Evolutionary conservation across 64 coral and sea anemone genomes (phyloP).

Genomic region (Anthopleura sola): DNA sequence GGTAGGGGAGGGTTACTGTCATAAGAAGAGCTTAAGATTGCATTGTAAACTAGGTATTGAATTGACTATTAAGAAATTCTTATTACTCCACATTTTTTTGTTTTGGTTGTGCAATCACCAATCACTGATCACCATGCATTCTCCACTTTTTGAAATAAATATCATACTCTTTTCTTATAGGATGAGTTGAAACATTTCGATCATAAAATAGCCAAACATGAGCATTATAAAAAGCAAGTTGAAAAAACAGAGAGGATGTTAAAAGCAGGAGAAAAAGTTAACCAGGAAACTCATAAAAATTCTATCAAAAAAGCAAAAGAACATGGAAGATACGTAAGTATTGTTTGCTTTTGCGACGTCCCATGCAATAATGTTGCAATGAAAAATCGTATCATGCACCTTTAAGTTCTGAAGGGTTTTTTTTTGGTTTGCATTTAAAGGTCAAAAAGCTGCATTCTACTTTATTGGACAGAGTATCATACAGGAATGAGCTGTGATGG

Average conservation of each 20-base stretch:
- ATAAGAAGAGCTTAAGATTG: no score
- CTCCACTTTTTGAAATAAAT: no score
- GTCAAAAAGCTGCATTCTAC: conserved; percentile 86
- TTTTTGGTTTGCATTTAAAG: conserved; percentile 8
- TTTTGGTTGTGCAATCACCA: no score
- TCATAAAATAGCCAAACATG: conserved; percentile 79
- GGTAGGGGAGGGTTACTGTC: no score
- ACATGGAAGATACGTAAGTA: conserved; percentile 75
- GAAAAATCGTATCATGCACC: no score
- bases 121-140: no score
- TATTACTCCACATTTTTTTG: no score
- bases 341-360: neutral
- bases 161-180: neutral
- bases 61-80: no score
- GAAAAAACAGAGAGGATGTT: conserved; percentile 51
- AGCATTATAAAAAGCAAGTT: conserved; percentile 67
- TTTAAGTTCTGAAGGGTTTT: no score
- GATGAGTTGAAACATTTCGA: conserved; percentile 83
- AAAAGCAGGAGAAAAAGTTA: conserved; percentile 39
- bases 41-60: no score
- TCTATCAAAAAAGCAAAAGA: conserved; percentile 63
- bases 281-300: conserved; percentile 53
- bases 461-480: conserved; percentile 61
- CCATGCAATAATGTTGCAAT: no score
- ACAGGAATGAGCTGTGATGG: conserved; percentile 44